Conservation (phyloP, 2,113 vertebrate genomes). For the Harpagus bidentatus region DNA sequence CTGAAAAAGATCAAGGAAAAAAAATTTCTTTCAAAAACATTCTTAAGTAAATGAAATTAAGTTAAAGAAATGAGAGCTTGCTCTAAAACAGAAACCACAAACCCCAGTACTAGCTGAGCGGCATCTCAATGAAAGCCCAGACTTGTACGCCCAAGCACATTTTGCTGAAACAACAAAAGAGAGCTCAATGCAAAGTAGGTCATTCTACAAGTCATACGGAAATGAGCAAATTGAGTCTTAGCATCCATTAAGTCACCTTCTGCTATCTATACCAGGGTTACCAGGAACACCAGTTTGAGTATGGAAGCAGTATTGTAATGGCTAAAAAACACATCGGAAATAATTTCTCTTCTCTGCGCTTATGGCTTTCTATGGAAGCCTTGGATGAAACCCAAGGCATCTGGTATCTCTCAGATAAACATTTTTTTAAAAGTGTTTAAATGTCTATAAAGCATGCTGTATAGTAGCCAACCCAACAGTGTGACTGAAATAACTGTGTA, state of each 20-base stretch:
- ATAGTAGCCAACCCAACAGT: not conserved
- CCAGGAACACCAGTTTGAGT: not conserved
- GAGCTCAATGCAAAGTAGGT: constrained; percentile 30
- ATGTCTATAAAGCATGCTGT: not conserved
- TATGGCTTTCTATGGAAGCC: constrained; percentile 2
- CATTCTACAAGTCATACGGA: constrained; percentile 29
- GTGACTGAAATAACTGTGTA: not conserved
- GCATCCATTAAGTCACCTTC: not conserved
- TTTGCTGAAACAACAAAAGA: constrained; percentile 22
- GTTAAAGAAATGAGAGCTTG: not conserved
- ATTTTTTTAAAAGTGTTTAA: not conserved
- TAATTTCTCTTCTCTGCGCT: not conserved
- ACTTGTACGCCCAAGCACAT: not conserved
- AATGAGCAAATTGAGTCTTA: not conserved
- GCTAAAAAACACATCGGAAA: not conserved
- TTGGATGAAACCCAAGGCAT: constrained; percentile 44
- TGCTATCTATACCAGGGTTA: not conserved
- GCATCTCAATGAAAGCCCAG: constrained; percentile 28
- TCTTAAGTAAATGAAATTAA: not conserved
- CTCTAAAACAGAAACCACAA: constrained; percentile 30
- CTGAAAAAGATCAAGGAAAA: constrained; percentile 63
- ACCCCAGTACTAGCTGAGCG: not conserved
- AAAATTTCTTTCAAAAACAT: not conserved
- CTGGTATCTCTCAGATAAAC: constrained; percentile 47
- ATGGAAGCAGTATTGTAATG: not conserved